Evolutionary conservation across 2,797 vertebrate species (phyloP).

Genomic region (Rhynchonycteris naso): DNA sequence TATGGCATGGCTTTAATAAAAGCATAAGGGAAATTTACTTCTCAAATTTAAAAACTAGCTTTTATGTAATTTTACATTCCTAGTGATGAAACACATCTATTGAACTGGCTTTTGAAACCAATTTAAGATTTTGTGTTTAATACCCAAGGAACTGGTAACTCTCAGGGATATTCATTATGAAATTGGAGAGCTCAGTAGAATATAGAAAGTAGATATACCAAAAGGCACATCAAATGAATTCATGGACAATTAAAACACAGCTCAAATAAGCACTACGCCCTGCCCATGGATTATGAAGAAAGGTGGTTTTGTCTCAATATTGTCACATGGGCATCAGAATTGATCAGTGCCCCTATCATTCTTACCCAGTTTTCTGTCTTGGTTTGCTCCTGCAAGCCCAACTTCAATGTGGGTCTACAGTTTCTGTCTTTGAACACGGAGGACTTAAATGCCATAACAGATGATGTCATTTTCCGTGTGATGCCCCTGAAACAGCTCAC

Average conservation of each 20-base stretch:
- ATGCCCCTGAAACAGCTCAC: conserved; percentile 49
- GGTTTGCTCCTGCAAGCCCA: not conserved
- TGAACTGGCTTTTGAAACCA: not conserved
- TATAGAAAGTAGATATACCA: not conserved
- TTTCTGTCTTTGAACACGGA: conserved; percentile 45
- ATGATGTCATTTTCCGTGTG: conserved; percentile 70
- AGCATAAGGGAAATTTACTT: not conserved
- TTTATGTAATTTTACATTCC: not conserved
- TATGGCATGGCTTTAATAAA: not conserved
- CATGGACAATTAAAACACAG: not conserved
- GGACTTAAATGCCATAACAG: conserved; percentile 67
- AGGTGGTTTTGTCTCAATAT: not conserved
- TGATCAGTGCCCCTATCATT: accelerated
- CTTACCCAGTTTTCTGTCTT: not conserved
- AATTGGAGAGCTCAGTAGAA: not conserved
- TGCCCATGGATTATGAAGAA: not conserved
- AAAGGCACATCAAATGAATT: not conserved
- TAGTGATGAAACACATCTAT: not conserved
- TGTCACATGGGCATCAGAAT: not conserved
- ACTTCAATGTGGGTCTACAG: not conserved
- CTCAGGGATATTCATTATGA: not conserved
- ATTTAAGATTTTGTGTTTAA: not conserved
- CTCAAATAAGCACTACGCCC: not conserved
- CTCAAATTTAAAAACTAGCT: not conserved
- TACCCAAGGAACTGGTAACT: not conserved